Base-by-base conservation (phyloP, 1,140 invertebrate genomes). In the Tyrophagus putrescentiae region DNA sequence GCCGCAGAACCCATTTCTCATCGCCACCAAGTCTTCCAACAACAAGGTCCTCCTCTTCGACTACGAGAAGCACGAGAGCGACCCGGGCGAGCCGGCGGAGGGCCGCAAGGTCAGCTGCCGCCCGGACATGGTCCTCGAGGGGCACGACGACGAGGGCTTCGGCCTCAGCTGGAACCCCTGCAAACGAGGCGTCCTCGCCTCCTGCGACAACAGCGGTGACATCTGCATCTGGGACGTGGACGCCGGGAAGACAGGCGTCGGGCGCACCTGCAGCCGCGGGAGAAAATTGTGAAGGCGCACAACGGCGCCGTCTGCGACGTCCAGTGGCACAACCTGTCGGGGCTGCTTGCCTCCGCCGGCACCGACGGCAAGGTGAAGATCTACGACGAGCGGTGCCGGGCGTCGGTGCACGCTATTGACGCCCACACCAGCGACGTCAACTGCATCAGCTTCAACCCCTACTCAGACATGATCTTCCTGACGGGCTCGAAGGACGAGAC, bases 321-420 rank as follows among this genome's bases (percentile, higher is more conserved):
- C 0, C 93, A 95, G 1, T 99, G 95, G 94, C 95, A 98, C 76
- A 74, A 98, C 41, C n/a, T 73, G 98, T 25, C 95, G 99, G 91
- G 88, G 28, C 76, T 99, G 0, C 99, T 99, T 72, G 96, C 95
- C 4, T 98, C 94, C 0, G 96, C 99, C 0, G 96, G 93, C 54
- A 96, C 98, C 75, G 96, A 99, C 72, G 92, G 96, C 71, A 98
- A 98, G 72, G 77, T 99, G 1, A 98, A 98, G 92, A 96, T 99
- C 71, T 98, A 96, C 95, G 96, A 99, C 71, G 97, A 93, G 4
- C 82, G 87, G 72, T 84, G 85, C 67, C 66, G 97, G 96, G 74
- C 92, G 95, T n/a, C 93, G 88, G 54, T 9, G 3, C 94, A 98
- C 70, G 95, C 89, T 1, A 93, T 98, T 2, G 95, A 98, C 73